A percentile compares a stretch with the other conserved stretches of the same genome.
phyloP scores from a whole-genome alignment of 2,888 invertebrate genomes.

The Watsonalla binaria region DNA sequence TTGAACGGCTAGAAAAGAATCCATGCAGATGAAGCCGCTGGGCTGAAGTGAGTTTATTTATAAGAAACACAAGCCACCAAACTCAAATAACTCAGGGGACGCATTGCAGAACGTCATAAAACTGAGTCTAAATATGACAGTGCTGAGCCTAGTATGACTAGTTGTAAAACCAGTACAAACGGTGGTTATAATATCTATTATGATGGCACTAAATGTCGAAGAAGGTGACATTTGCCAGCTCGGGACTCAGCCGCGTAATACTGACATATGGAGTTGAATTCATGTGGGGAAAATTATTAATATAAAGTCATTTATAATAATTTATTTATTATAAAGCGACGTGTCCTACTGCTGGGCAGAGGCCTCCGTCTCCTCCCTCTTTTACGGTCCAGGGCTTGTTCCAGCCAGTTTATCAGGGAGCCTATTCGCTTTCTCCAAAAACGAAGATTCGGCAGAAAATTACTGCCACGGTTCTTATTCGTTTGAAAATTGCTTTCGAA shows the following conservation, averaged over 20 bases:
- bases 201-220: conserved; percentile 45
- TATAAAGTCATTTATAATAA: no score
- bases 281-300: conserved; percentile 18
- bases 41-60: no score
- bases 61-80: no score
- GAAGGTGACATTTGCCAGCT: conserved; percentile 23
- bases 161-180: conserved; percentile 33
- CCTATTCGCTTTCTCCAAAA: no score
- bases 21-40: no score
- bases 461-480: no score
- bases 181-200: conserved; percentile 43
- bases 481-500: no score
- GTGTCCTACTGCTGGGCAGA: not conserved
- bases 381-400: not conserved
- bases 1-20: no score
- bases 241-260: not conserved
- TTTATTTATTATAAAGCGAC: no score
- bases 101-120: conserved; percentile 12
- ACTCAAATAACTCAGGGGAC: conserved; percentile 5
- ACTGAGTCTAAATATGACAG: conserved; percentile 16
- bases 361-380: not conserved
- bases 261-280: conserved; percentile 13
- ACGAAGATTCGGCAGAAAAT: no score
- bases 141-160: conserved; percentile 10
- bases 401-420: no score